phyloP scores from a whole-genome alignment of 2,888 invertebrate genomes.

The Leucozona laternaria region DNA sequence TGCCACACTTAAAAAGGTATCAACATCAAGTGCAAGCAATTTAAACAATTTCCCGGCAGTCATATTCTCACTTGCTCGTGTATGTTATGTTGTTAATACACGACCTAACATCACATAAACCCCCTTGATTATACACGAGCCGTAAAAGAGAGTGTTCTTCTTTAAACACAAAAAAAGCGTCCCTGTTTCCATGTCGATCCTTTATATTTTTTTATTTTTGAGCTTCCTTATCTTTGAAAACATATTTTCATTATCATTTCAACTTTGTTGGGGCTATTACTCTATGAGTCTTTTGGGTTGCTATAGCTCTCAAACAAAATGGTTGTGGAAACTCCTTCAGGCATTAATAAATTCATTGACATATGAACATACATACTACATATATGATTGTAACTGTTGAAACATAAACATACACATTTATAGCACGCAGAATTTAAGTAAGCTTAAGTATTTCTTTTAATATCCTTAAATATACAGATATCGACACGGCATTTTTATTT shows the following conservation, averaged over 20 bases:
- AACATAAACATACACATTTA: background rate
- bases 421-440: background rate
- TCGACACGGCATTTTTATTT: background rate
- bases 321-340: background rate
- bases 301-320: background rate
- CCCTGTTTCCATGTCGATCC: background rate
- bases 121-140: background rate
- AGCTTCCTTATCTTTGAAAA: slow-evolving; percentile 44
- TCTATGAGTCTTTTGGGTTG: slow-evolving; percentile 21
- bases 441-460: background rate
- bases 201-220: background rate
- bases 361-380: background rate
- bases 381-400: background rate
- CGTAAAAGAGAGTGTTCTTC: background rate
- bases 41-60: slow-evolving; percentile 47
- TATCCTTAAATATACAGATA: background rate
- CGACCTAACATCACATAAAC: slow-evolving; percentile 1
- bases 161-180: background rate
- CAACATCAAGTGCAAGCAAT: slow-evolving; percentile 51
- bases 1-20: slow-evolving; percentile 13
- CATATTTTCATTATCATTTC: slow-evolving; percentile 65
- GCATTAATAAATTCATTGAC: slow-evolving; percentile 5
- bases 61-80: slow-evolving; percentile 14
- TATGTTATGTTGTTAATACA: slow-evolving; percentile 5
- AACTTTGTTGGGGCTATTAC: slow-evolving; percentile 49